Base-by-base conservation (phyloP, 2,113 vertebrate genomes). In the Microcebus jonahi region DNA sequence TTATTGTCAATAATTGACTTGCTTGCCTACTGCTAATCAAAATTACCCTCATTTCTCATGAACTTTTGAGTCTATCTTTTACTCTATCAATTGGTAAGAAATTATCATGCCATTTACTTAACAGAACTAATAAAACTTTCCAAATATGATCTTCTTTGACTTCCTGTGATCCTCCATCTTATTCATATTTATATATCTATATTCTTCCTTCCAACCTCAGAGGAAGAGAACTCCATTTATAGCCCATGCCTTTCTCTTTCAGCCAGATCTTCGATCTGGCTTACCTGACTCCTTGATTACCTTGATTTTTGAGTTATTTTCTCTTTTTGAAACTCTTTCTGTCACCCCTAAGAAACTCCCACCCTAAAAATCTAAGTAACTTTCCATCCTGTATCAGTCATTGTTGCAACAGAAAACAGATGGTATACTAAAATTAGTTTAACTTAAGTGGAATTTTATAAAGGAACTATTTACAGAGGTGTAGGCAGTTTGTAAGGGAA, bases 281-380 rank as follows among this genome's bases (percentile, higher is more conserved):
- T 67, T 9, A 77, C 15, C 17, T 61, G 34, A 85, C 10, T 89
- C 4, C 25, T 29, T 7, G 7, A 63, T 55, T 55, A 39, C 70
- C 5, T 90, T 65, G 42, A 4, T 73, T 77, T 88, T 10, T 45
- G 29, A 53, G 13, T 91, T 94, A 81, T 34, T 48, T 86, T 91
- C 20, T 95, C 9, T 88, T 86, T 61, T 80, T 91, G 25, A 71
- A 89, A 57, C 0, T 48, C 48, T 34, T 94, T 89, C 15, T 18
- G 17, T 81, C 27, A 80, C 18, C 81, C 8, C 1, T 92, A 57
- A 76, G 27, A 84, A 63, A 85, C 3, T 39, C 17, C n/a, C 18
- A 83, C 8, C 13, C 45, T 88, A 87, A 96, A 87, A 63, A 61
- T 81, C 34, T 88, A 94, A 84, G 50, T 85, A 34, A 75, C 36